A percentile compares a stretch with the other conserved stretches of the same genome.
These are phyloP conservation scores for Xylophagus ater DNA, from an alignment of 2,888 invertebrate species.

Conservation along the genomic window DNA sequence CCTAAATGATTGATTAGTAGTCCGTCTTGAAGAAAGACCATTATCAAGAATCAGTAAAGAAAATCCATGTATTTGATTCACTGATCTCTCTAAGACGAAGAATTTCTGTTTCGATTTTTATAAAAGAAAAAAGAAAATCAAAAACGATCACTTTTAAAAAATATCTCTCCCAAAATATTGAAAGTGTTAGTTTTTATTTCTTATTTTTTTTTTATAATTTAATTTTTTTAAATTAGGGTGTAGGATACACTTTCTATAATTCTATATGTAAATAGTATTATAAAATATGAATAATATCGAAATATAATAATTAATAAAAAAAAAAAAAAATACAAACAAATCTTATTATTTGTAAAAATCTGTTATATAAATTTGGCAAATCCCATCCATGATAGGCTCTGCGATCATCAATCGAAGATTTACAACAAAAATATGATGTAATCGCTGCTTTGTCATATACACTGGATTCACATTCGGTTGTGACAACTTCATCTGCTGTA, in stretches of 20 bases:
- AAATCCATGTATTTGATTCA: too few species aligned
- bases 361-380: constrained; percentile 28
- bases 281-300: constrained; percentile 8
- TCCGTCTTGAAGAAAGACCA: too few species aligned
- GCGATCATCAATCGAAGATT: constrained; percentile 51
- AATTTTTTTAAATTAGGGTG: too few species aligned
- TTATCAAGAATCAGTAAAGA: too few species aligned
- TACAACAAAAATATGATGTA: constrained; percentile 58
- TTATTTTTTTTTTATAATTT: too few species aligned
- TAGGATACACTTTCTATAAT: not conserved
- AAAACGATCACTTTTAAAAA: too few species aligned
- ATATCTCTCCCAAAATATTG: too few species aligned
- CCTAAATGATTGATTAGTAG: not conserved
- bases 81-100: too few species aligned
- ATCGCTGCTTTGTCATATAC: constrained; percentile 59
- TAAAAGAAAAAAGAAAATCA: too few species aligned
- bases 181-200: too few species aligned
- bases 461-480: constrained; percentile 59
- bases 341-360: constrained; percentile 5
- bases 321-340: constrained; percentile 4
- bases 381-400: constrained; percentile 48
- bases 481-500: constrained; percentile 41
- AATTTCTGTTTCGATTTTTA: too few species aligned
- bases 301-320: constrained; percentile 2
- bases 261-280: constrained; percentile 12